Conservation (phyloP, 2,888 invertebrate genomes). For the Latrodectus hesperus region DNA sequence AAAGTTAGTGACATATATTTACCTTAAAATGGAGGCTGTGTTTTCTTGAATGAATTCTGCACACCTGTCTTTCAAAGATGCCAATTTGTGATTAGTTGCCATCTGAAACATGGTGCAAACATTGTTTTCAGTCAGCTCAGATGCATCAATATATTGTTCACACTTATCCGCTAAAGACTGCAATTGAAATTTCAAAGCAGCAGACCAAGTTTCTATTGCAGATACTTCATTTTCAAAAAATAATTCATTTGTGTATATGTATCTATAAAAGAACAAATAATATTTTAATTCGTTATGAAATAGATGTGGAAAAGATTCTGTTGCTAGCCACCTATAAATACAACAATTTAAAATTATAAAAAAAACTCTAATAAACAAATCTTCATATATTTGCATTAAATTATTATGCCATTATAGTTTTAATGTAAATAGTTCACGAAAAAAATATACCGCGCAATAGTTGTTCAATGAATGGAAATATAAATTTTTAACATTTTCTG, state of each 20-base stretch:
- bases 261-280: background rate
- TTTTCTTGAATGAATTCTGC: conserved; percentile 7
- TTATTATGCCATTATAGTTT: no score
- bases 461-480: no score
- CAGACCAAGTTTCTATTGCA: background rate
- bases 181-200: background rate
- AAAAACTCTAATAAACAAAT: no score
- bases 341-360: no score
- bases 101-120: conserved; percentile 3
- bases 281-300: no score
- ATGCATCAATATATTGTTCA: background rate
- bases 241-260: conserved; percentile 13
- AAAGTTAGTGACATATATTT: background rate
- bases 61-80: conserved; percentile 2
- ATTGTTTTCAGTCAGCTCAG: conserved; percentile 3
- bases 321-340: no score
- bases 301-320: no score
- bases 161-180: background rate
- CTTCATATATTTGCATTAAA: no score
- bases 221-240: background rate
- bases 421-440: no score
- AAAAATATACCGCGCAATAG: no score
- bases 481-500: no score
- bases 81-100: background rate
- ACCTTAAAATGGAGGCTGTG: background rate